Evolutionary conservation across 2,888 invertebrate species (phyloP), one percentile per base, ranked within the genome.

Genomic region (Pheosia gnoma): DNA sequence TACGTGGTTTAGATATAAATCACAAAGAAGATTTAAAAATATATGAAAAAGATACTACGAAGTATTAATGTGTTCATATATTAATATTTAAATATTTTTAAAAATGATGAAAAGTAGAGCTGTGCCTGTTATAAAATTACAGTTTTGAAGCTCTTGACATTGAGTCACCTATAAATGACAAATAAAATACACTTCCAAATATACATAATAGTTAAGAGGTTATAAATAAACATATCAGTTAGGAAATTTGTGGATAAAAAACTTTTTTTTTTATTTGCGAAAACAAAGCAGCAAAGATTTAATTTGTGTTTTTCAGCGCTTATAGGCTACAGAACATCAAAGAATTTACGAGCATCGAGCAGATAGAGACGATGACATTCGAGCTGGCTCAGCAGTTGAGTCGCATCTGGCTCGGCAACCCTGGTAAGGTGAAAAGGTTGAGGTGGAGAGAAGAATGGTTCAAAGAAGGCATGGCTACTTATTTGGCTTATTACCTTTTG

Each of bases 371-470:
- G 4, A 89, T 91, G 87, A 84, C 74, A 39, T 91, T 91, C 39
- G 91, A 92, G 51, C 61, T 93, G 10, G 79, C 89, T 0, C 92
- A 91, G 68, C 93, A 93, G 63, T 62, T 93, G 41, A 75, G 85
- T 66, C 83, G 91, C 58, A 85, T 93, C 41, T 93, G 93, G 93
- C 75, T 93, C 2, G 91, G 93, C 0, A 93, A 91, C 73, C 91
- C 93, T 52, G 92, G 92, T 0, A 93, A 93, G 60, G 37, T 67
- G 0, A 74, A 79, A 38, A 78, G 86, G 37, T 92, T 92, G 0
- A 81, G 84, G 11, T 93, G 93, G 93, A 85, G 80, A 51, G 90
- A 93, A 56, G 90, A 92, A 61, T 93, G 93, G 93, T 91, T 93
- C 60, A 93, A 91, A 60, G 93, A 93, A 71, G 93, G 93, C 36